Evolutionary conservation across 2,888 invertebrate species (phyloP), one percentile per base, ranked within the genome.

Genomic region (Eledona agricola): DNA sequence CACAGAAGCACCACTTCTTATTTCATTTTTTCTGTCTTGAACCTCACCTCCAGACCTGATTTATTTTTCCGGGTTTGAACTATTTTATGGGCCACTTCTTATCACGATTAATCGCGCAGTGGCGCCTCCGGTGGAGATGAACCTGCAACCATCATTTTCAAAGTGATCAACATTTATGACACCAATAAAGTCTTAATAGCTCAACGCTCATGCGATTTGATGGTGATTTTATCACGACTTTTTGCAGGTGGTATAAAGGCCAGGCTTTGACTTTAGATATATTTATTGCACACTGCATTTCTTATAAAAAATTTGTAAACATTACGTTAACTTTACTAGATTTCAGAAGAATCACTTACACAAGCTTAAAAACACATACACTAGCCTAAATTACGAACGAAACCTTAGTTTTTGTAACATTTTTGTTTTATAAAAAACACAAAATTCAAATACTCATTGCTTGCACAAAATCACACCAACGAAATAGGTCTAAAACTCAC

Each of bases 221-320:
- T n/a, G n/a, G n/a, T n/a, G n/a, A n/a, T n/a, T n/a, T n/a, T n/a
- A n/a, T n/a, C n/a, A n/a, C n/a, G n/a, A n/a, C n/a, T n/a, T n/a
- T n/a, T n/a, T n/a, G n/a, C n/a, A n/a, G n/a, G n/a, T n/a, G 19
- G 22, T 12, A 19, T 10, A 35, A 40, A 38, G 6, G n/a, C 22
- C 1, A 37, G n/a, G 3, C 9, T n/a, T n/a, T 23, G 1, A 25
- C 7, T 42, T 42, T 37, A 9, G 17, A 43, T 51, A 35, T 37
- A 29, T 57, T 55, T 57, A 57, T 57, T 57, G 57, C 57, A 57
- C 57, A 38, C 42, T 47, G 57, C 57, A 40, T 51, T 57, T 45
- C 51, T 54, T 57, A 57, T 57, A 57, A 57, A 57, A 57, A 57
- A 32, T 55, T 55, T 51, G 47, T 55, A 46, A 57, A 57, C 47